Evolutionary conservation across 2,888 invertebrate species (phyloP), one percentile per base, ranked within the genome.

Genomic region (Ophion obscuratus): DNA sequence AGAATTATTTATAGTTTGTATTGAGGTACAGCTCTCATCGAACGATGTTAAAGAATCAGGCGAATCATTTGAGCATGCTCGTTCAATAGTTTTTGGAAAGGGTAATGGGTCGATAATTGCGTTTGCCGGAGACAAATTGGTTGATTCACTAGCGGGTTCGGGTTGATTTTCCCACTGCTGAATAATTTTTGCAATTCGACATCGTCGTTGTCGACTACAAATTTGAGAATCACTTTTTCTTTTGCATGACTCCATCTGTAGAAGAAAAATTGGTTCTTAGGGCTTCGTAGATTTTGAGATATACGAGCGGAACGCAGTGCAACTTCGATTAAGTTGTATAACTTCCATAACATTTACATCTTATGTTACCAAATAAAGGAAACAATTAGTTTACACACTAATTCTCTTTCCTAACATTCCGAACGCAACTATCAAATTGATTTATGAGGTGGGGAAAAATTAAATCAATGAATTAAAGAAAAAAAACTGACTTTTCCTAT

Each of bases 21-120:
- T 86, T 88, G 53, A 86, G 87, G 83, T 75, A 84, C 66, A 85
- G 87, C 87, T 89, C 80, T 80, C 85, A 57, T 85, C 80, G 62
- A 80, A 85, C 73, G 82, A 87, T 64, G 82, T 83, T 82, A 68
- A 83, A 78, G 81, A 87, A 85, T 83, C 81, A 31, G 77, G 81
- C 64, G 79, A 85, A 82, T 82, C 31, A 76, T 82, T 76, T 68
- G 68, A 44, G 81, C 17, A 77, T 57, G 57, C 57, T 67, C 53
- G 67, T 66, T 77, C 57, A 77, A 67, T 67, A 20, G 47, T 77
- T 67, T 67, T 53, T 68, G 66, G 11, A 77, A 59, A 59, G 44
- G 76, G 66, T 67, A 77, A 77, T 67, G 67, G n/a, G 67, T 67
- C 77, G 40, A 66, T 36, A 77, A 24, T 77, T 66, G 57, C 57